phyloP scores from a whole-genome alignment of 2,888 invertebrate genomes.

The Hirtodrosophila duncani region DNA sequence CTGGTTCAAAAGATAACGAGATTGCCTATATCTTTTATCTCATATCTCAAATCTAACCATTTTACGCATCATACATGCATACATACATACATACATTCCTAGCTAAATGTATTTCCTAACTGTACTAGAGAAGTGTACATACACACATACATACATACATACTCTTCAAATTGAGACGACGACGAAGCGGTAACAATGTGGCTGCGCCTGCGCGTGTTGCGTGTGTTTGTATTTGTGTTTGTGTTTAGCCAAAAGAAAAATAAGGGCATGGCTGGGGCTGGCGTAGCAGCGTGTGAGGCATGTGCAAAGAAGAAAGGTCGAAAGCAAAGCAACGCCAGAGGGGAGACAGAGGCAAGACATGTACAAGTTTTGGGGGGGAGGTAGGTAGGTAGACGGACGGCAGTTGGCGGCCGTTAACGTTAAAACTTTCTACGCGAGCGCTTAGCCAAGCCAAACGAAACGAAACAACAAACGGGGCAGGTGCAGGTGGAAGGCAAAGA shows the following conservation, averaged over 20 bases:
- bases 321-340: conserved; percentile 45
- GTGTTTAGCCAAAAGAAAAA: conserved; percentile 49
- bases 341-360: not conserved
- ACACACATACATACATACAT: too few relatives aligned
- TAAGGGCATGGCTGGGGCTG: conserved; percentile 66
- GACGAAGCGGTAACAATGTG: conserved; percentile 14
- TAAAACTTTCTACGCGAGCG: conserved; percentile 68
- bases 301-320: conserved; percentile 62
- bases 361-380: conserved; percentile 2
- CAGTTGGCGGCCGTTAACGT: conserved; percentile 57
- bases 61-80: not conserved
- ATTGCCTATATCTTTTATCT: too few relatives aligned
- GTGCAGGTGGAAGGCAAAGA: conserved; percentile 1
- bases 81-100: not conserved
- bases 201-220: conserved; percentile 35
- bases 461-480: conserved; percentile 1
- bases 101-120: not conserved
- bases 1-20: too few relatives aligned
- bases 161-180: too few relatives aligned
- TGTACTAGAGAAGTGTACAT: not conserved
- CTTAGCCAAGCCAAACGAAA: conserved; percentile 66
- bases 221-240: too few relatives aligned
- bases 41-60: not conserved
- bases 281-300: conserved; percentile 46
- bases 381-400: conserved; percentile 31